Evolutionary conservation across 1,140 invertebrate genomes (phyloP).

Genomic region (Aphaenogaster floridana): DNA sequence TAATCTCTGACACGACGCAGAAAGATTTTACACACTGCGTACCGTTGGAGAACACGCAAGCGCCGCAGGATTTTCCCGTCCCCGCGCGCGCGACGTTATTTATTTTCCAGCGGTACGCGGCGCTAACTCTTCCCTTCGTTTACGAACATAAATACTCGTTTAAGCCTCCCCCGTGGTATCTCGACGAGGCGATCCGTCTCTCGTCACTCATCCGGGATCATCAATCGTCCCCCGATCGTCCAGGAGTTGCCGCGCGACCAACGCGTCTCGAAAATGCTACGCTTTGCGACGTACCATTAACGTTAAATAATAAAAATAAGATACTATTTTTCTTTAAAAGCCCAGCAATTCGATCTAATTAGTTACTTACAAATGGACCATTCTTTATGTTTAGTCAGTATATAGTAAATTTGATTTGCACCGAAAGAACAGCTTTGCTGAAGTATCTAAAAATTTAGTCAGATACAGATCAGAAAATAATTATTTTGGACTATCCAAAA

Average conservation of each 20-base stretch:
- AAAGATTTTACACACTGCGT: slow-evolving; percentile 69
- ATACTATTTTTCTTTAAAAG: background rate
- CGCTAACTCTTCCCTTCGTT: slow-evolving; percentile 76
- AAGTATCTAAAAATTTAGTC: too few species aligned
- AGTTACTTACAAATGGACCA: background rate
- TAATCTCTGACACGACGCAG: slow-evolving; percentile 70
- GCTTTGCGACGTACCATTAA: background rate
- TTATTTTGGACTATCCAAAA: too few species aligned
- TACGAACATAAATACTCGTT: slow-evolving; percentile 78
- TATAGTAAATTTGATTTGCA: background rate
- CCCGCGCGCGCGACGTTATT: slow-evolving; percentile 68
- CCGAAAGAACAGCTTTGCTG: too few species aligned
- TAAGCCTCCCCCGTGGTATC: slow-evolving; percentile 72
- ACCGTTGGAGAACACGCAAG: slow-evolving; percentile 58
- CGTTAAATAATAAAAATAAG: slow-evolving; percentile 51
- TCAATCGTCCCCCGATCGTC: slow-evolving; percentile 73
- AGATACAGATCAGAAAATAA: too few species aligned
- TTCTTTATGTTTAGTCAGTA: background rate
- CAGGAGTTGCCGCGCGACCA: slow-evolving; percentile 9
- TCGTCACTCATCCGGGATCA: slow-evolving; percentile 74
- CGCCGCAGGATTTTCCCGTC: slow-evolving; percentile 68
- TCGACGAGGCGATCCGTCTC: slow-evolving; percentile 71
- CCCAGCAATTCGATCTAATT: background rate
- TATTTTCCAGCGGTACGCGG: slow-evolving; percentile 66
- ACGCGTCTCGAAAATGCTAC: slow-evolving; percentile 54